A percentile compares a stretch with the other conserved stretches of the same genome.
These are phyloP conservation scores for Pandion haliaetus DNA, from an alignment of 2,113 vertebrate genomes.

Conservation along the genomic window DNA sequence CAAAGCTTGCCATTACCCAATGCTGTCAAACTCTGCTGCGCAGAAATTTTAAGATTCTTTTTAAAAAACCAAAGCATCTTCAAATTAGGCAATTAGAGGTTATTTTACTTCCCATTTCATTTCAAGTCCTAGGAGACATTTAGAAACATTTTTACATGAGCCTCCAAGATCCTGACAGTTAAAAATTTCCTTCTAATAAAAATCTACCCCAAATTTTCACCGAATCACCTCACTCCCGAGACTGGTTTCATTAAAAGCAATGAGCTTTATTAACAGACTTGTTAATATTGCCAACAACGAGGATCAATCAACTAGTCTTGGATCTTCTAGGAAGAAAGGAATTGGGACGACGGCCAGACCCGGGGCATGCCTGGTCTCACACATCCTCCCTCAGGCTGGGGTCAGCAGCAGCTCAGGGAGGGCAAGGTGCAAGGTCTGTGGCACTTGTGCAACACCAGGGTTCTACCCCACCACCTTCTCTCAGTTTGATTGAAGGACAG, in stretches of 20 bases:
- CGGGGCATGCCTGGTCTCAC: background rate
- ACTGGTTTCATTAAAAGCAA: background rate
- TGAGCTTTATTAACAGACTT: background rate
- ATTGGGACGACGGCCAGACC: accelerated
- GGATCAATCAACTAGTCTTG: background rate
- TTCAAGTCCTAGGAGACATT: background rate
- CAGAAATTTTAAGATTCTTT: background rate
- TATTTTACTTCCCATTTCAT: background rate
- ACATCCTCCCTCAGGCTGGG: background rate
- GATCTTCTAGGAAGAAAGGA: background rate
- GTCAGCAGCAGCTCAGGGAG: background rate
- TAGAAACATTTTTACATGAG: background rate
- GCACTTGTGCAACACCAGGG: accelerated
- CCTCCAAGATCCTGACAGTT: background rate
- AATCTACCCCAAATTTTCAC: background rate
- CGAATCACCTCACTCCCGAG: background rate
- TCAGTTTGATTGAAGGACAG: accelerated
- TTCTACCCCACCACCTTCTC: background rate
- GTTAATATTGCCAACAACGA: background rate
- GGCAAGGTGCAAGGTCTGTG: accelerated
- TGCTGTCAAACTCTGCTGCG: background rate
- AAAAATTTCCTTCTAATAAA: background rate
- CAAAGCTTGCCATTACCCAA: background rate
- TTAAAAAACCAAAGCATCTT: background rate
- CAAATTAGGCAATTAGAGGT: background rate